phyloP scores from a whole-genome alignment of 64 coral and sea anemone species.

The Montipora efflorescens region DNA sequence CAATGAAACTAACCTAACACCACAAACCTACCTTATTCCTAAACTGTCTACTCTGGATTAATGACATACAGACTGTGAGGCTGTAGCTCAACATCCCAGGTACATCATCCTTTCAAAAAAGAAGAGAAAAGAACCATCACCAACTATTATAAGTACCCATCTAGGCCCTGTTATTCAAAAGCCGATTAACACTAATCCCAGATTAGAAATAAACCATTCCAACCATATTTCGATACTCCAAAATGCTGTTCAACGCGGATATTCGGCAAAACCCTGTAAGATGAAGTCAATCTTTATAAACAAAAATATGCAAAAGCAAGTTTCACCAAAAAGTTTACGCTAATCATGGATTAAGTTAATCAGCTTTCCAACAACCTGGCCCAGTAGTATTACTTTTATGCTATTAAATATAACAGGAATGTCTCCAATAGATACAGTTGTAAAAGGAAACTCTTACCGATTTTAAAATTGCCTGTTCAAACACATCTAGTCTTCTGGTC shows the following conservation, averaged over 20 bases:
- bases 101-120: conserved; percentile 80
- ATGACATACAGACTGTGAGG: conserved; percentile 91
- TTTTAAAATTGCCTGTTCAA: conserved; percentile 98
- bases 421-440: background rate
- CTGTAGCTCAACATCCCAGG: conserved; percentile 90
- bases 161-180: too few species aligned
- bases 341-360: too few species aligned
- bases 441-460: conserved; percentile 79
- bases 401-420: background rate
- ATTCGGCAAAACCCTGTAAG: too few species aligned
- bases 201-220: too few species aligned
- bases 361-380: too few species aligned
- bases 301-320: too few species aligned
- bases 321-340: too few species aligned
- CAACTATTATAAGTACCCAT: background rate
- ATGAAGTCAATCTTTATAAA: too few species aligned
- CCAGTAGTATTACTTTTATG: too few species aligned
- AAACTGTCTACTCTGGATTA: conserved; percentile 96
- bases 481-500: conserved; percentile 94
- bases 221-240: too few species aligned
- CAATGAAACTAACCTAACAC: background rate
- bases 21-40: conserved; percentile 82
- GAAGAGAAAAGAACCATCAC: background rate
- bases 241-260: too few species aligned
- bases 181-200: too few species aligned